phyloP scores from a whole-genome alignment of 2,797 vertebrate species.

The Ctenosaura bakeri region DNA sequence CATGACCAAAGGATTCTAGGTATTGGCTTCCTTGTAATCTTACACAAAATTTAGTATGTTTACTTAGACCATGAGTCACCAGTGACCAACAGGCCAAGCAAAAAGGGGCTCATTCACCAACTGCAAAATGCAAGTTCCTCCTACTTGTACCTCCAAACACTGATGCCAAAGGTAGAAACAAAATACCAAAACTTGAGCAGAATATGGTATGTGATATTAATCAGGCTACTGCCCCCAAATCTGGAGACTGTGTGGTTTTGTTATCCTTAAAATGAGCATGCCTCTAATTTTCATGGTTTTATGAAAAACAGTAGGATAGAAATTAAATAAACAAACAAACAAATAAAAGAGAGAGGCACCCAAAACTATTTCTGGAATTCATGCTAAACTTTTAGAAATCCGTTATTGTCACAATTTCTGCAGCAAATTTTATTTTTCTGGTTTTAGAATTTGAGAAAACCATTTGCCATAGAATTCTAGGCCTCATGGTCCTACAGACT shows the following conservation, averaged over 20 bases:
- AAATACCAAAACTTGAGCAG: background rate
- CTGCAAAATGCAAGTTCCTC: background rate
- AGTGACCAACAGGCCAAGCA: no score
- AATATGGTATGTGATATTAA: background rate
- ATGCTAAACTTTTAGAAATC: background rate
- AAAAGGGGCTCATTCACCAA: no score
- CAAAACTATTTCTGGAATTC: background rate
- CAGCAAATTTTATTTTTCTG: background rate
- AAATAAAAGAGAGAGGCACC: background rate
- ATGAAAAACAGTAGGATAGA: no score
- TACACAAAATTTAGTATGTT: background rate
- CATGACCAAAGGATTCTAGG: background rate
- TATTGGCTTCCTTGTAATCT: background rate
- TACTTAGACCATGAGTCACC: background rate
- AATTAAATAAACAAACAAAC: no score
- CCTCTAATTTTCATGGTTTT: background rate
- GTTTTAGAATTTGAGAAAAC: background rate
- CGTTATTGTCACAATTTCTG: background rate
- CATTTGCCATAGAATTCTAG: background rate
- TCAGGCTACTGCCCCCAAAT: background rate
- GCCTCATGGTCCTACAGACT: background rate
- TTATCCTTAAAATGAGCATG: background rate
- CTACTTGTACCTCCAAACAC: background rate
- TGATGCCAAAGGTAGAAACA: background rate
- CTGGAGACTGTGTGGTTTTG: background rate